Conservation (phyloP, 2,888 invertebrate species). For the Cactoblastis cactorum region DNA sequence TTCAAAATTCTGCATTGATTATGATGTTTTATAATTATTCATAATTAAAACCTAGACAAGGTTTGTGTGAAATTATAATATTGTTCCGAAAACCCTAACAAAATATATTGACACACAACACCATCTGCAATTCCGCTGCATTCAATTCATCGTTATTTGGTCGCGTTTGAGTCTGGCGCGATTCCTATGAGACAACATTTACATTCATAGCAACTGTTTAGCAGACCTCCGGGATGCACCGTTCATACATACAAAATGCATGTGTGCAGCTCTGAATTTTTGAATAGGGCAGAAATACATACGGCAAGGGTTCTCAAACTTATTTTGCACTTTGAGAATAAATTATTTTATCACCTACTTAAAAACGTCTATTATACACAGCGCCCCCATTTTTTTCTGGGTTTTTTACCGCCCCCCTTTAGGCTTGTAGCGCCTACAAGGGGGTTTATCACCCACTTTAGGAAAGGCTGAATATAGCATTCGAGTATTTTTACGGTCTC, state of each 20-base stretch:
- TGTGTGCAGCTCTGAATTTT: not conserved
- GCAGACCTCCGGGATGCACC: constrained; percentile 16
- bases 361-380: too few species aligned
- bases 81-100: not conserved
- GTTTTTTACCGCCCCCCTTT: too few species aligned
- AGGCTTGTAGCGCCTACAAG: too few species aligned
- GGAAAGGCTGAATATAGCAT: too few species aligned
- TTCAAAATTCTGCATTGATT: too few species aligned
- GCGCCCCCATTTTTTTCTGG: too few species aligned
- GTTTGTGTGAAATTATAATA: too few species aligned
- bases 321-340: not conserved
- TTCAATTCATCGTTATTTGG: constrained; percentile 24
- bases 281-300: not conserved
- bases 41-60: too few species aligned
- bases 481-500: too few species aligned
- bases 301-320: not conserved
- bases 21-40: too few species aligned
- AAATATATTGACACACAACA: not conserved
- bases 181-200: constrained; percentile 19
- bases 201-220: constrained; percentile 19
- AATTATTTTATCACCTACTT: too few species aligned
- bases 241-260: constrained; percentile 7
- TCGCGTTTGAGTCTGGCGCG: constrained; percentile 18
- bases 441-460: too few species aligned
- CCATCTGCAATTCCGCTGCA: not conserved